Conservation (phyloP, 1,140 invertebrate genomes). For the Anoplophora glabripennis region DNA sequence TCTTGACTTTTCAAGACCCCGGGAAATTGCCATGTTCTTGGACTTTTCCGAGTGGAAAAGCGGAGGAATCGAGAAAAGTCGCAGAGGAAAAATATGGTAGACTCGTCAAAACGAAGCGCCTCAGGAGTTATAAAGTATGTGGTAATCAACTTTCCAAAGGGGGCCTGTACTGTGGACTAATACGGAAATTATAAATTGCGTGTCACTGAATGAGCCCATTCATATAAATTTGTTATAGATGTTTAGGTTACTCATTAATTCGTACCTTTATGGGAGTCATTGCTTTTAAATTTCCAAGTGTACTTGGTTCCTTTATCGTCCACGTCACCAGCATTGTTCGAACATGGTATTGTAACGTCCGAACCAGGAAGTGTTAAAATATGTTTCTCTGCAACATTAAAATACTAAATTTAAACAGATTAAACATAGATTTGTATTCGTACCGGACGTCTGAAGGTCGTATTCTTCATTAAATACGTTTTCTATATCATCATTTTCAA, state of each 20-base stretch:
- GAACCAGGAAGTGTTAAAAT: conserved; percentile 16
- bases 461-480: conserved; percentile 14
- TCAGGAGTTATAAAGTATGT: no score
- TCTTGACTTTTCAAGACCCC: no score
- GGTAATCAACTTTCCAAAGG: no score
- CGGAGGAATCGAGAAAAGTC: no score
- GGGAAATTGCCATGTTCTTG: no score
- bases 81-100: no score
- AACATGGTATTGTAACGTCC: conserved; percentile 22
- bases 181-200: no score
- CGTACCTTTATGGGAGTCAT: not conserved
- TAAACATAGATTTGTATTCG: not conserved
- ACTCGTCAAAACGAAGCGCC: no score
- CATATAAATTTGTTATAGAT: no score
- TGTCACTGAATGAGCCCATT: no score
- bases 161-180: no score
- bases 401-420: not conserved
- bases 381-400: not conserved
- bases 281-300: conserved; percentile 8
- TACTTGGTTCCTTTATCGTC: conserved; percentile 6
- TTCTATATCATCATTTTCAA: conserved; percentile 16
- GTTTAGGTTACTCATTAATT: not conserved
- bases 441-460: conserved; percentile 1
- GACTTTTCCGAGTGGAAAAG: no score
- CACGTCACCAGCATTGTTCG: conserved; percentile 16